phyloP scores from a whole-genome alignment of 2,113 vertebrate genomes.

The Copsychus sechellarum region DNA sequence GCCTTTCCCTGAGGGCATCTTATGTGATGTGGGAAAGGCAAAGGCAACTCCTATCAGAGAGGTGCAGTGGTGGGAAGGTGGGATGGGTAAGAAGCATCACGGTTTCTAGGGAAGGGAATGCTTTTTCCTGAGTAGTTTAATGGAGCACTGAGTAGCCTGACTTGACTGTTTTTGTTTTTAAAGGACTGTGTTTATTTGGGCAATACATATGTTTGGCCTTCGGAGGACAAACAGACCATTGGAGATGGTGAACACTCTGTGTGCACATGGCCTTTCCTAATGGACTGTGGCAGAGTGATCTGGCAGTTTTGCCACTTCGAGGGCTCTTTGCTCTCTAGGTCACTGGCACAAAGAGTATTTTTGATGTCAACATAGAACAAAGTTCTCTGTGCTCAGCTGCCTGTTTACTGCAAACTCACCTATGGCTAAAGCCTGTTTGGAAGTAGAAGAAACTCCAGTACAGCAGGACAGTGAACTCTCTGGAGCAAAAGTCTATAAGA shows the following conservation, averaged over 20 bases:
- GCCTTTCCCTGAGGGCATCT: neutral
- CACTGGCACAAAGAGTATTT: neutral
- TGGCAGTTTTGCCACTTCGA: constrained; percentile 4
- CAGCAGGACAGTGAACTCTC: neutral
- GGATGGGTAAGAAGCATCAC: neutral
- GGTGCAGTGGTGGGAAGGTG: neutral
- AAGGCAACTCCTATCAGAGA: neutral
- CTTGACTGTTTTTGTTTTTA: constrained; percentile 4
- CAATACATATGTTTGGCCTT: neutral
- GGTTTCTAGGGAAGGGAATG: neutral
- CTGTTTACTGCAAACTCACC: constrained; percentile 36
- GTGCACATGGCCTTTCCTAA: neutral
- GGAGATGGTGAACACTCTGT: neutral
- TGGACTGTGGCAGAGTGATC: neutral
- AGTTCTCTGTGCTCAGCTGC: constrained; percentile 25
- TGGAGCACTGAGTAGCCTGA: neutral
- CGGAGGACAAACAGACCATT: neutral
- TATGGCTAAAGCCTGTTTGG: neutral
- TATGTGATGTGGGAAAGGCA: neutral
- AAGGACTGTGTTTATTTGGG: constrained; percentile 6
- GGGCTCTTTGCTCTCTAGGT: neutral
- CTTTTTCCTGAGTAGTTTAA: neutral
- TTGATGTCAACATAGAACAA: constrained; percentile 47
- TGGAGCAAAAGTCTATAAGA: neutral
- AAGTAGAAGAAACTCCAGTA: neutral